Evolutionary conservation across 2,797 vertebrate species (phyloP), one percentile per base, ranked within the genome.

Genomic region (Etheostoma nigrum): DNA sequence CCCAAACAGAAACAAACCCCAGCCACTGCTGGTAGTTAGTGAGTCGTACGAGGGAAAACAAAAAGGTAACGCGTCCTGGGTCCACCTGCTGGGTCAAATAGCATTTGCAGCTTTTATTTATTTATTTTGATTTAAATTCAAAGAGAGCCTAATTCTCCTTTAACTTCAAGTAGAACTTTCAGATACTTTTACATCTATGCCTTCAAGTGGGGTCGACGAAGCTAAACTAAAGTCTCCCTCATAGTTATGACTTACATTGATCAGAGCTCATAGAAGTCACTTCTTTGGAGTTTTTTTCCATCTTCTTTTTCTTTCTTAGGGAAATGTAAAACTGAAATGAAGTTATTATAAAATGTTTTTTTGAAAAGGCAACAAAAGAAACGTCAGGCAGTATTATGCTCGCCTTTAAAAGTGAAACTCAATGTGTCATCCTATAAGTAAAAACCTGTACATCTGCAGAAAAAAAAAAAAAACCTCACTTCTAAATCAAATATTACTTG

Each of bases 301-400:
- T 45, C n/a, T 21, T 4, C 16, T 27, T 33, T 65, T 21, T 23
- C 47, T 49, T 6, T 6, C 33, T 30, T 12, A 1, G 15, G 48
- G 27, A 67, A 44, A 36, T 59, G 49, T 44, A 25, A 83, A 42
- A 65, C 19, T 5, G 52, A 76, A 52, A 45, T 76, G 18, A 25
- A 52, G 51, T 18, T 33, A 36, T 48, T 19, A 23, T 45, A 25
- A 72, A 59, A 21, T 33, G 1, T 5, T 13, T 33, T 67, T 36
- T 25, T 18, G 21, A 73, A 69, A 53, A 55, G 44, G 53, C 44
- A 67, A 61, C 57, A 55, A 54, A 74, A 74, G 21, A 21, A 53
- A 47, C 1, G 1, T 54, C 45, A 11, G 15, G 16, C 4, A 23
- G 21, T 6, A 16, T 27, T 11, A 55, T 21, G 40, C 33, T 51